A percentile compares a stretch with the other conserved stretches of the same genome.
phyloP scores from a whole-genome alignment of 2,113 vertebrate genomes.

The Zapornia atra region DNA sequence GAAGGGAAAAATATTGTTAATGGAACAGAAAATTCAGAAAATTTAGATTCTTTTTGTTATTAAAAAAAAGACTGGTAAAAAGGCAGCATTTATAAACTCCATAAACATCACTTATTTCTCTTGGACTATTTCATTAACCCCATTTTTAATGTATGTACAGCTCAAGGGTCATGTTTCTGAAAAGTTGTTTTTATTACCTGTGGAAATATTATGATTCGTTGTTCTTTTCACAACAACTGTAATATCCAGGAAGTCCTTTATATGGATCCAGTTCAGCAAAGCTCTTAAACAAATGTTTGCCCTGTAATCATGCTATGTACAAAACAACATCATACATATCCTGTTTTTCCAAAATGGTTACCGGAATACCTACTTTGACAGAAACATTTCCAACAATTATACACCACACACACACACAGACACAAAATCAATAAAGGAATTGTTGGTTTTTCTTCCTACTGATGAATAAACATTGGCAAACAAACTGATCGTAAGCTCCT shows the following conservation, averaged over 20 bases:
- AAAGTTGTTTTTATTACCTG: background rate
- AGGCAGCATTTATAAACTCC: background rate
- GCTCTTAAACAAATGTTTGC: background rate
- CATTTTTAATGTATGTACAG: background rate
- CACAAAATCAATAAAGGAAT: background rate
- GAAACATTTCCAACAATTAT: background rate
- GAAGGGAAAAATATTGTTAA: background rate
- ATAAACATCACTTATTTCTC: background rate
- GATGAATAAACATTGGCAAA: background rate
- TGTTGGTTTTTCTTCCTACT: background rate
- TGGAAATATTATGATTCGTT: background rate
- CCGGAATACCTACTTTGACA: background rate
- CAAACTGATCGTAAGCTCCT: background rate
- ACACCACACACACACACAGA: background rate
- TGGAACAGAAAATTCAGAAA: background rate
- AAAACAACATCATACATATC: background rate
- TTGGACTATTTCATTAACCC: background rate
- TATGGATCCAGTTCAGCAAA: background rate
- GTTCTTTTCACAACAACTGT: background rate
- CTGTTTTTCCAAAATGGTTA: background rate
- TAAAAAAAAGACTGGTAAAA: background rate
- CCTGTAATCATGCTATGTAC: background rate
- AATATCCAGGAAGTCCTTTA: background rate
- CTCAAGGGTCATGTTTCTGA: background rate
- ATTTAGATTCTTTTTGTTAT: background rate